Evolutionary conservation across 2,797 vertebrate genomes (phyloP).

Genomic region (Capromys pilorides): DNA sequence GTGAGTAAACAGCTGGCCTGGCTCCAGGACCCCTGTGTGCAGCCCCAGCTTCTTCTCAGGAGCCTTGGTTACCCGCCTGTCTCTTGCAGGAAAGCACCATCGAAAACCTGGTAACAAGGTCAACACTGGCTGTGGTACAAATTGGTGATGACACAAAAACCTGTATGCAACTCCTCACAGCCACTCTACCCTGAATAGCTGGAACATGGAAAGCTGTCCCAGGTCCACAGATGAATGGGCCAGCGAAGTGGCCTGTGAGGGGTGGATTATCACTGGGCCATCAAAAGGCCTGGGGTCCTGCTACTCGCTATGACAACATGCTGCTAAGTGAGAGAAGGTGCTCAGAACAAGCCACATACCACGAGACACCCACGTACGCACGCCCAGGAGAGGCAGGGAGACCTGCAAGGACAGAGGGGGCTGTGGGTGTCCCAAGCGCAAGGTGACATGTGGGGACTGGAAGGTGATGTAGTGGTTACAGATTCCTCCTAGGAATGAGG

Average conservation of each 20-base stretch:
- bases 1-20: no score
- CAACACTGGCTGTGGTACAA: not conserved
- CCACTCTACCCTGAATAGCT: not conserved
- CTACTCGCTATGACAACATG: no score
- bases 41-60: not conserved
- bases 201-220: not conserved
- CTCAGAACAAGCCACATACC: no score
- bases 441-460: no score
- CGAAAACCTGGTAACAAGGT: not conserved
- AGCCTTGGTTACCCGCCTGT: not conserved
- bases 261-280: not conserved
- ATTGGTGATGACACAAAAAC: not conserved
- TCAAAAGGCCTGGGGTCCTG: not conserved
- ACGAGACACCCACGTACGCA: no score
- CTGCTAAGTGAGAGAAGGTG: not conserved
- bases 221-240: not conserved
- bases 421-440: no score
- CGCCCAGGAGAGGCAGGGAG: no score
- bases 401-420: no score
- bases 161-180: not conserved
- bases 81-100: not conserved
- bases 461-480: no score
- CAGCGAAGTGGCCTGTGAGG: not conserved
- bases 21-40: not conserved
- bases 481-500: no score